Percentiles rank a stretch among this genome's conserved stretches.
Conservation (phyloP, 2,113 vertebrate genomes). For the Piprites chloris region DNA sequence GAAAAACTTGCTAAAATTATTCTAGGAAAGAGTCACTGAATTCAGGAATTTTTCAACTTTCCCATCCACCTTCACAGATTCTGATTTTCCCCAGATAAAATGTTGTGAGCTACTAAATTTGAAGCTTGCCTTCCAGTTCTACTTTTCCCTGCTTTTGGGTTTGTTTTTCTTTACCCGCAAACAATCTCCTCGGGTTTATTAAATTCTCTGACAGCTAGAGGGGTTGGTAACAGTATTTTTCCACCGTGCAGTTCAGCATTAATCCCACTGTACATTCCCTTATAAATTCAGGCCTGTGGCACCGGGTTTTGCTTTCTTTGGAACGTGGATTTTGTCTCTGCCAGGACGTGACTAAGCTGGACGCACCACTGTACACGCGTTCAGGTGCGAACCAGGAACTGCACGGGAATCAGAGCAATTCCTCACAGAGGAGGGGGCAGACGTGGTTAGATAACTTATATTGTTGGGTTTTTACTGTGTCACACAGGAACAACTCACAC, state of each 20-base stretch:
- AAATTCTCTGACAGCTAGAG: background rate
- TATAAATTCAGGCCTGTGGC: background rate
- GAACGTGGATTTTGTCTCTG: background rate
- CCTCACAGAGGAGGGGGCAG: rapidly evolving
- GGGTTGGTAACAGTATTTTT: rapidly evolving
- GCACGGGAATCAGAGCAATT: rapidly evolving
- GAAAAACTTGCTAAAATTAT: background rate
- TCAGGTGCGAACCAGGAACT: rapidly evolving
- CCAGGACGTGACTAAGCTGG: rapidly evolving
- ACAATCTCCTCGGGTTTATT: background rate
- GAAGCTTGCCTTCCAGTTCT: rapidly evolving
- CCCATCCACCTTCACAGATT: background rate
- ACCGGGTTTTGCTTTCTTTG: rapidly evolving
- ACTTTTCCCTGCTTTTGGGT: rapidly evolving
- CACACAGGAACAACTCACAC: rapidly evolving
- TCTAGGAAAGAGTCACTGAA: background rate
- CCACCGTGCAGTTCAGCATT: rapidly evolving
- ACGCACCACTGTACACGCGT: rapidly evolving
- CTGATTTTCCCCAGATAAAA: background rate
- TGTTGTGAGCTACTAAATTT: background rate
- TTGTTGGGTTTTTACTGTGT: rapidly evolving
- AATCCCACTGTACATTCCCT: rapidly evolving
- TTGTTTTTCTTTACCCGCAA: background rate
- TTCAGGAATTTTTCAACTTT: background rate
- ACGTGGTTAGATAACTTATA: rapidly evolving